Evolutionary conservation across 1,140 invertebrate genomes (phyloP).

Genomic region (Diachasmimorpha longicaudata): DNA sequence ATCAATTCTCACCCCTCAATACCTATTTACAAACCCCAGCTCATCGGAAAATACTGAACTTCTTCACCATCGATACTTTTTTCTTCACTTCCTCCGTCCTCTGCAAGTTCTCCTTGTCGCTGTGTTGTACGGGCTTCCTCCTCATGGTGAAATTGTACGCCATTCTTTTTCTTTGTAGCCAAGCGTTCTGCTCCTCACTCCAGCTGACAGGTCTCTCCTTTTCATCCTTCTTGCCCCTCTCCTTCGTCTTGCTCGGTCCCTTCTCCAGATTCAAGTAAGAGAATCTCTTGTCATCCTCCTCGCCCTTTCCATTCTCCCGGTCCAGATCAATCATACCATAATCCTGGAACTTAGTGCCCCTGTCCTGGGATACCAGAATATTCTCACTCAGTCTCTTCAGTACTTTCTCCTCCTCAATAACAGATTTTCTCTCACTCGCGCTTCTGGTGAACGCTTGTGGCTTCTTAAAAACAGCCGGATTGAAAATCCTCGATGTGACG

Average conservation of each 20-base stretch:
- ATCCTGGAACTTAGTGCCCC: slow-evolving; percentile 49
- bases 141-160: slow-evolving; percentile 49
- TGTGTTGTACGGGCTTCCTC: slow-evolving; percentile 29
- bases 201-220: slow-evolving; percentile 28
- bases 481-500: slow-evolving; percentile 51
- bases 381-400: slow-evolving; percentile 51
- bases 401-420: slow-evolving; percentile 40
- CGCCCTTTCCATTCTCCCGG: background rate
- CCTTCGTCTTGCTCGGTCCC: slow-evolving; percentile 20
- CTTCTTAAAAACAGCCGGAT: slow-evolving; percentile 50
- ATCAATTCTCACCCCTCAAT: background rate
- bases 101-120: slow-evolving; percentile 46
- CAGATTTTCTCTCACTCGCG: slow-evolving; percentile 43
- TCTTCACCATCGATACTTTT: slow-evolving; percentile 40
- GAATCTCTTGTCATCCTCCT: slow-evolving; percentile 36
- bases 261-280: slow-evolving; percentile 43
- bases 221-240: slow-evolving; percentile 15
- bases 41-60: slow-evolving; percentile 55
- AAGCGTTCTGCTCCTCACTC: slow-evolving; percentile 52
- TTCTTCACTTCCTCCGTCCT: slow-evolving; percentile 34
- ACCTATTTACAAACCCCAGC: background rate
- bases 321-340: slow-evolving; percentile 52
- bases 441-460: slow-evolving; percentile 49
- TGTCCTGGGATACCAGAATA: slow-evolving; percentile 46
- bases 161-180: slow-evolving; percentile 51